These are phyloP conservation scores for Aphelenchoides besseyi DNA, from an alignment of 1,140 invertebrate genomes.

Conservation along the genomic window DNA sequence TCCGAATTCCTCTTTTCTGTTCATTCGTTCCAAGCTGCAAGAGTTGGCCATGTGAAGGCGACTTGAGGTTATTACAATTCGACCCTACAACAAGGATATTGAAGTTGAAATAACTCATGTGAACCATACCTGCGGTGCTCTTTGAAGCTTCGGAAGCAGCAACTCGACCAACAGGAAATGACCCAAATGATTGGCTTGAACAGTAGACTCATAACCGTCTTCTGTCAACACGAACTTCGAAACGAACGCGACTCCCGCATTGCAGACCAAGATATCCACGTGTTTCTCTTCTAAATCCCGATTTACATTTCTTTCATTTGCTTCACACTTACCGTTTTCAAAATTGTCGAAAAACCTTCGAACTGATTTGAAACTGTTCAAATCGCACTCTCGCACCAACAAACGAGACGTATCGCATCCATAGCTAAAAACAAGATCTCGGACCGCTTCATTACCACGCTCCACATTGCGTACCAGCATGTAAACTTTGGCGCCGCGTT, in stretches of 20 bases:
- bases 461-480: conserved; percentile 46
- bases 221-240: conserved; percentile 29
- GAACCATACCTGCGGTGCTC: conserved; percentile 27
- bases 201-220: conserved; percentile 27
- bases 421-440: conserved; percentile 24
- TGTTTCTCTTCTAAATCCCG: conserved; percentile 17
- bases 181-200: conserved; percentile 14
- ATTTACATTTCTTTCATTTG: too few species aligned
- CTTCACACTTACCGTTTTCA: conserved; percentile 26
- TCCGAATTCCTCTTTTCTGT: conserved; percentile 28
- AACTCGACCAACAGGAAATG: conserved; percentile 50
- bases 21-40: conserved; percentile 27
- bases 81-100: too few species aligned
- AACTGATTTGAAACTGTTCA: conserved; percentile 33
- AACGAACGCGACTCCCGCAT: conserved; percentile 25
- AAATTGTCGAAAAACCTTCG: conserved; percentile 44
- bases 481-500: conserved; percentile 44
- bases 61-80: conserved; percentile 47
- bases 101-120: too few species aligned
- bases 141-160: conserved; percentile 43
- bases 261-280: conserved; percentile 9
- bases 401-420: conserved; percentile 21
- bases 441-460: conserved; percentile 25
- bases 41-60: conserved; percentile 4
- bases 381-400: conserved; percentile 27